phyloP scores from a whole-genome alignment of 2,888 invertebrate genomes.

The Isotomurus palustris region DNA sequence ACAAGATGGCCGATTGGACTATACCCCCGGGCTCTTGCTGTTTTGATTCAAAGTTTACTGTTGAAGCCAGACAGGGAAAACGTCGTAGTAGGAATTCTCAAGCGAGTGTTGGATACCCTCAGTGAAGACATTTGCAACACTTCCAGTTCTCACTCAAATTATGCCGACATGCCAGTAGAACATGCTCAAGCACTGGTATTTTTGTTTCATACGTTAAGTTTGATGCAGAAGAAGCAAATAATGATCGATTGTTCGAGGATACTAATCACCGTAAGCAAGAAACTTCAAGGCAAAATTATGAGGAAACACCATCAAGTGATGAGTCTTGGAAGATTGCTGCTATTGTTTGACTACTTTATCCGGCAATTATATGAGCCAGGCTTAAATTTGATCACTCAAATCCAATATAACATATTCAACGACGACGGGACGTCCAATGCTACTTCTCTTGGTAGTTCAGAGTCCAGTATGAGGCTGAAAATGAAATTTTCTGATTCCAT shows the following conservation, averaged over 20 bases:
- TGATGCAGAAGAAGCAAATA: constrained; percentile 95
- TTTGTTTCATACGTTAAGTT: constrained; percentile 86
- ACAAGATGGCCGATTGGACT: constrained; percentile 71
- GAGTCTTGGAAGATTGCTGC: constrained; percentile 73
- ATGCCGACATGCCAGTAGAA: constrained; percentile 58
- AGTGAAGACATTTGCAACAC: constrained; percentile 67
- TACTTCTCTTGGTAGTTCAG: background rate
- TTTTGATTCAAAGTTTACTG: constrained; percentile 77
- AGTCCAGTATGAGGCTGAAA: no score
- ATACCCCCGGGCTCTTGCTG: constrained; percentile 70
- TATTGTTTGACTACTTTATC: constrained; percentile 90
- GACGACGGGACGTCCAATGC: constrained; percentile 51
- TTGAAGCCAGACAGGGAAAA: constrained; percentile 82
- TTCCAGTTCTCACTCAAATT: constrained; percentile 18
- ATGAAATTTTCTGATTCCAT: background rate
- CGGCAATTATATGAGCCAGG: constrained; percentile 93
- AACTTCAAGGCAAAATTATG: constrained; percentile 29
- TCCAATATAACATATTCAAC: constrained; percentile 75
- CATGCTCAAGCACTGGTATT: constrained; percentile 90
- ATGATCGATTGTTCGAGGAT: constrained; percentile 57
- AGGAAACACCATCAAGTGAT: constrained; percentile 62
- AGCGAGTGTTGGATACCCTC: constrained; percentile 79
- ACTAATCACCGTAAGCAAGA: constrained; percentile 40
- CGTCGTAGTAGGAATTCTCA: constrained; percentile 86
- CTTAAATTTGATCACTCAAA: constrained; percentile 75